Conservation (phyloP, 2,797 vertebrate species). For the Pangasius sanitwongsei region DNA sequence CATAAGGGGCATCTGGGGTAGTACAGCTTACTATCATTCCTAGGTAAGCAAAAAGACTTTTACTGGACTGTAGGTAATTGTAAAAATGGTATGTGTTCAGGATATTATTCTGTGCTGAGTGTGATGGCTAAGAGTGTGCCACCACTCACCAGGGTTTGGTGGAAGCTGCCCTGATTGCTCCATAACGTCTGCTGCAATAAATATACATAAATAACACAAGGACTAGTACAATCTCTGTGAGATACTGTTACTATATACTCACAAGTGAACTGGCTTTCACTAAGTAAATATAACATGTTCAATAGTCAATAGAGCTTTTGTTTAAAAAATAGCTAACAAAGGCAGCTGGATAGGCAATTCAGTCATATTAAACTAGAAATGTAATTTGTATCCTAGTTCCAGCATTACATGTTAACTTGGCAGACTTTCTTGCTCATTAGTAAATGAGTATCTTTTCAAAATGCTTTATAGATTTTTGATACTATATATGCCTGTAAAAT, state of each 20-base stretch:
- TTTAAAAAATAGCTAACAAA: background rate
- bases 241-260: background rate
- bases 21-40: conserved; percentile 31
- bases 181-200: background rate
- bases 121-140: background rate
- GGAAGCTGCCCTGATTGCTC: background rate
- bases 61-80: conserved; percentile 25
- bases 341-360: background rate
- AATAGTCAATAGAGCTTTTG: background rate
- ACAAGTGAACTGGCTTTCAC: background rate
- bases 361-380: background rate
- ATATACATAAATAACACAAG: background rate
- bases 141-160: no score
- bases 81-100: background rate
- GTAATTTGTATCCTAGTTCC: background rate
- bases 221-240: background rate
- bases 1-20: conserved; percentile 28
- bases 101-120: conserved; percentile 33
- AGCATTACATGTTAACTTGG: background rate
- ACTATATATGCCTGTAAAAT: conserved; percentile 28
- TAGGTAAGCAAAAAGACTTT: conserved; percentile 33
- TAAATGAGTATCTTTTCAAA: conserved; percentile 41
- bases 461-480: conserved; percentile 39
- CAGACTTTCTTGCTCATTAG: conserved; percentile 25
- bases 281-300: background rate